These are phyloP conservation scores for Ceramica pisi DNA, from an alignment of 2,888 invertebrate genomes.

Conservation along the genomic window DNA sequence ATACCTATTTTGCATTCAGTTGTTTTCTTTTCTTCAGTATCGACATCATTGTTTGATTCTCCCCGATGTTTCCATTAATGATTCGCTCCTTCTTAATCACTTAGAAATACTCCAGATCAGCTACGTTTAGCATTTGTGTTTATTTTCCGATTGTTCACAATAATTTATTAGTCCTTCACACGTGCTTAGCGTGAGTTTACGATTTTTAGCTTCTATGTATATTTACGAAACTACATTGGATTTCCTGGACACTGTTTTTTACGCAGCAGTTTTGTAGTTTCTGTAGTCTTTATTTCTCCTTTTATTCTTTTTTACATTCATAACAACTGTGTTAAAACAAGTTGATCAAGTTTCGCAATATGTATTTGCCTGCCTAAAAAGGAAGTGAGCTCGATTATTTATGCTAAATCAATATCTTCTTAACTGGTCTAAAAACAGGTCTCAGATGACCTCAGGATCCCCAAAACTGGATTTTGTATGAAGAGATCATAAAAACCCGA, in stretches of 20 bases:
- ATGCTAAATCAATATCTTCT: slow-evolving; percentile 24
- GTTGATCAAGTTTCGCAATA: slow-evolving; percentile 4
- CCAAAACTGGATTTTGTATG: slow-evolving; percentile 26
- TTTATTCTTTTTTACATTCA: slow-evolving; percentile 3
- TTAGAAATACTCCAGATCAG: slow-evolving; percentile 39
- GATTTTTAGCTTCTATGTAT: slow-evolving; percentile 33
- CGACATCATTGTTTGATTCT: background rate
- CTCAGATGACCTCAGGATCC: slow-evolving; percentile 8
- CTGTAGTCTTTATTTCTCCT: background rate
- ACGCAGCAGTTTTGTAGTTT: slow-evolving; percentile 10
- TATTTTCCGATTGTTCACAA: slow-evolving; percentile 40
- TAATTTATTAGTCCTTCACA: slow-evolving; percentile 36
- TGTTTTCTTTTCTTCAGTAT: background rate
- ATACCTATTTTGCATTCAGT: slow-evolving; percentile 1
- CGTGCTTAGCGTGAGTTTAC: slow-evolving; percentile 17
- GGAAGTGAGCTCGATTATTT: slow-evolving; percentile 12
- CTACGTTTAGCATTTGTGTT: slow-evolving; percentile 28
- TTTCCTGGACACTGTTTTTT: slow-evolving; percentile 18
- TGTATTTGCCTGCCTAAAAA: slow-evolving; percentile 14
- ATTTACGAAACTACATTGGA: slow-evolving; percentile 13
- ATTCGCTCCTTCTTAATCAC: slow-evolving; percentile 25
- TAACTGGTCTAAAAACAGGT: slow-evolving; percentile 23
- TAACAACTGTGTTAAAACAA: background rate
- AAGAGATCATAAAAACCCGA: slow-evolving; percentile 32
- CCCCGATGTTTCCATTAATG: background rate